phyloP scores from a whole-genome alignment of 2,888 invertebrate genomes.

The Aelia acuminata region DNA sequence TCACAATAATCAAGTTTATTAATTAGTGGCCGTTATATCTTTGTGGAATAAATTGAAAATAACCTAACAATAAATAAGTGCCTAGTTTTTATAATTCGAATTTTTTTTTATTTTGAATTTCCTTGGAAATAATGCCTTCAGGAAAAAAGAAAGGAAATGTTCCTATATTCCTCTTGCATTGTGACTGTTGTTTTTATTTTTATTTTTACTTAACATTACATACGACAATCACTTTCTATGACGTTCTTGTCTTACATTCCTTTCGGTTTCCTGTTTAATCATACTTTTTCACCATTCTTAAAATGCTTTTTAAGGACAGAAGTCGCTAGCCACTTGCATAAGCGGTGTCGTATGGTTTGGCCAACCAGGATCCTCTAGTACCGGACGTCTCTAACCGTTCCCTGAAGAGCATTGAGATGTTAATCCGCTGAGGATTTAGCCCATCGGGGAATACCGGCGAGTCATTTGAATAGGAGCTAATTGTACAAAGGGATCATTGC shows the following conservation, averaged over 20 bases:
- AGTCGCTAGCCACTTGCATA: background rate
- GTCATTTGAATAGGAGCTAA: background rate
- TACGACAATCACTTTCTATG: too few species aligned
- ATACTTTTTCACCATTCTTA: background rate
- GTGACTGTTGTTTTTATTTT: too few species aligned
- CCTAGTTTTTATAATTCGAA: too few species aligned
- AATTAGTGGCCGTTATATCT: too few species aligned
- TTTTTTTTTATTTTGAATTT: too few species aligned
- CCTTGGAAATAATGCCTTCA: too few species aligned
- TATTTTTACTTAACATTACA: background rate
- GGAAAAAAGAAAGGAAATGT: too few species aligned
- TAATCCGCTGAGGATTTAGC: background rate
- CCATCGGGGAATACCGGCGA: constrained; percentile 20
- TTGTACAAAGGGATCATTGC: background rate
- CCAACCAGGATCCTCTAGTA: background rate
- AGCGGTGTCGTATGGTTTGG: background rate
- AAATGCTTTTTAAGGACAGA: background rate
- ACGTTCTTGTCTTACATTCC: background rate
- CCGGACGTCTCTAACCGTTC: constrained; percentile 1
- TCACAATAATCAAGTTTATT: too few species aligned
- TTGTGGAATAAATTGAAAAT: too few species aligned
- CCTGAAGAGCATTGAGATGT: constrained; percentile 9
- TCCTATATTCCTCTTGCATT: too few species aligned
- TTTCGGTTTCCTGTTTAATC: background rate
- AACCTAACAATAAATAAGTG: too few species aligned